A percentile compares a stretch with the other conserved stretches of the same genome.
These are phyloP conservation scores for Drosophila tani DNA, from an alignment of 1,140 invertebrate genomes.

Conservation along the genomic window DNA sequence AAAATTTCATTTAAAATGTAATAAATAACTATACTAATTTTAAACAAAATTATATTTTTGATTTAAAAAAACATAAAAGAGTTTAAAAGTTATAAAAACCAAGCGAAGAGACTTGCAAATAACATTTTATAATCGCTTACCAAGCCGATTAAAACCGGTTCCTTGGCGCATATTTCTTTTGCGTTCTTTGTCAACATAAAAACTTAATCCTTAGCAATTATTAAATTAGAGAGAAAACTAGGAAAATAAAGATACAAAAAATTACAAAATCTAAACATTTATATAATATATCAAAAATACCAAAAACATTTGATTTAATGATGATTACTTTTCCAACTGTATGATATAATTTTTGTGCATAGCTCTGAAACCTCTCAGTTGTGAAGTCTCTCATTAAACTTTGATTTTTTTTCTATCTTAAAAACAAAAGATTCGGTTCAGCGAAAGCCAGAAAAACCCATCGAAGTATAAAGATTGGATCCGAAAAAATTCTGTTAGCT, in stretches of 20 bases:
- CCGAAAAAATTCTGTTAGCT: slow-evolving; percentile 29
- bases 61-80: too few relatives aligned
- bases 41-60: background rate
- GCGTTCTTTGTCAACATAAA: slow-evolving; percentile 2
- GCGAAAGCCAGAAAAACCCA: slow-evolving; percentile 10
- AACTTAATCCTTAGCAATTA: background rate
- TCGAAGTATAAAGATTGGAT: slow-evolving; percentile 41
- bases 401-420: background rate
- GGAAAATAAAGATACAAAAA: background rate
- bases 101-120: background rate
- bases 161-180: background rate
- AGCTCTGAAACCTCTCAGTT: background rate
- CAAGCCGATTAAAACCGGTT: slow-evolving; percentile 14
- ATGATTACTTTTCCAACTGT: background rate
- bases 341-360: background rate
- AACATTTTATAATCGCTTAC: slow-evolving; percentile 1
- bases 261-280: background rate
- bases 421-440: slow-evolving; percentile 1
- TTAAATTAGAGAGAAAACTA: background rate
- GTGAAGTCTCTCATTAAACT: background rate
- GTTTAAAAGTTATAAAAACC: background rate
- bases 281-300: background rate
- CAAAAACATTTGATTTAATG: background rate
- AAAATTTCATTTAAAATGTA: background rate
- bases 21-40: too few relatives aligned